Conservation (phyloP, 2,797 vertebrate species). For the Coregonus sp. region DNA sequence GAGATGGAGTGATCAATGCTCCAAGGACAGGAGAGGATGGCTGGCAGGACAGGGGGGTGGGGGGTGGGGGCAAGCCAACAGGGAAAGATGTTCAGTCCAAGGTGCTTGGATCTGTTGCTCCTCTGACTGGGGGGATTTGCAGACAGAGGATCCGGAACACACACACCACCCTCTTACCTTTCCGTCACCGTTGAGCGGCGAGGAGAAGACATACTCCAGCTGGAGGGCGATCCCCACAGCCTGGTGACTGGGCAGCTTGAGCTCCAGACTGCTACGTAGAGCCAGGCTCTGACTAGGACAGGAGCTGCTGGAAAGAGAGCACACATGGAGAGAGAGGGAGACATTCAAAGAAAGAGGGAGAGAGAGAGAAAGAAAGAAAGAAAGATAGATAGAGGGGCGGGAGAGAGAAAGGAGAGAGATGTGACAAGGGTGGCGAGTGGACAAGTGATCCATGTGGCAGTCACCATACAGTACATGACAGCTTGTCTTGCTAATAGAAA, state of each 20-base stretch:
- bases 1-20: constrained; percentile 23
- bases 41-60: constrained; percentile 26
- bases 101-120: not conserved
- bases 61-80: constrained; percentile 4
- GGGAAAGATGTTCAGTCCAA: not conserved
- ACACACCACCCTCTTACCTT: constrained; percentile 74
- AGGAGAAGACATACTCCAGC: constrained; percentile 88
- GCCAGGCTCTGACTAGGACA: constrained; percentile 65
- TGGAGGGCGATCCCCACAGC: constrained; percentile 83
- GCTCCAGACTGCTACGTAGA: constrained; percentile 85
- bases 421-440: not conserved
- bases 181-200: constrained; percentile 62
- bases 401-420: not conserved
- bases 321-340: not conserved
- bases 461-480: not conserved
- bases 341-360: not conserved
- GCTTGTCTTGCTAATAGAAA: too few species aligned
- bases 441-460: not conserved
- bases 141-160: not conserved
- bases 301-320: constrained; percentile 54
- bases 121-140: not conserved
- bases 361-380: not conserved
- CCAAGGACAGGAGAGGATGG: not conserved
- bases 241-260: constrained; percentile 81
- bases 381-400: too few species aligned